Percentiles rank a stretch among this genome's conserved stretches.
These are phyloP conservation scores for Gymnocypris eckloni DNA, from an alignment of 2,797 vertebrate genomes.

Conservation along the genomic window DNA sequence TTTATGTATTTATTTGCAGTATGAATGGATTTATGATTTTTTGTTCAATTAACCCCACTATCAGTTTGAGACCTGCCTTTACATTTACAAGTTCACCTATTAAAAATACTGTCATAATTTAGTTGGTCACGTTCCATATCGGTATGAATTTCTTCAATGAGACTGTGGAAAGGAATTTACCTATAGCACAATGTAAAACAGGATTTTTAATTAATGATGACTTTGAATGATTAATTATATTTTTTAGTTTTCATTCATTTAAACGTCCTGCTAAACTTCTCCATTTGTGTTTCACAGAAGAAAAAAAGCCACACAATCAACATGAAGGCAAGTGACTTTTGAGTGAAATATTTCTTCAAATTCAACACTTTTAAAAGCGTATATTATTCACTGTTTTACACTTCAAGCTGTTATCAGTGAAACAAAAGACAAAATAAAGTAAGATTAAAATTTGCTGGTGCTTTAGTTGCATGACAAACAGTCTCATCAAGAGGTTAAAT, in stretches of 20 bases:
- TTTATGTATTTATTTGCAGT: too few species aligned
- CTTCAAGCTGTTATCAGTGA: background rate
- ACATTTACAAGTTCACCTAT: background rate
- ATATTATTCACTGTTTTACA: background rate
- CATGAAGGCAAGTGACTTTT: background rate
- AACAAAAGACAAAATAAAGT: constrained; percentile 9
- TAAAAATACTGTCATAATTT: background rate
- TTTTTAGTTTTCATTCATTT: background rate
- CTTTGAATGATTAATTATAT: too few species aligned
- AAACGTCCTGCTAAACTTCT: background rate
- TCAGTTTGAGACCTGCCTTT: background rate
- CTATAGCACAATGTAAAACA: background rate
- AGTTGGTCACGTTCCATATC: background rate
- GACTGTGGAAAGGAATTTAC: background rate
- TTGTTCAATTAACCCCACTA: background rate
- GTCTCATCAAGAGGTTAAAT: constrained; percentile 19
- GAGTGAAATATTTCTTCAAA: background rate
- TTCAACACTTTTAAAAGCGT: background rate
- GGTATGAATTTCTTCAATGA: background rate
- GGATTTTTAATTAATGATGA: background rate
- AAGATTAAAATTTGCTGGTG: background rate
- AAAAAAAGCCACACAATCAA: background rate
- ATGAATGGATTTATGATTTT: too few species aligned
- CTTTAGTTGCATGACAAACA: constrained; percentile 6
- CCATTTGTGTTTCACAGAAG: background rate